Evolutionary conservation across 2,113 vertebrate genomes (phyloP), one percentile per base, ranked within the genome.

Genomic region (Chaetura pelagica): DNA sequence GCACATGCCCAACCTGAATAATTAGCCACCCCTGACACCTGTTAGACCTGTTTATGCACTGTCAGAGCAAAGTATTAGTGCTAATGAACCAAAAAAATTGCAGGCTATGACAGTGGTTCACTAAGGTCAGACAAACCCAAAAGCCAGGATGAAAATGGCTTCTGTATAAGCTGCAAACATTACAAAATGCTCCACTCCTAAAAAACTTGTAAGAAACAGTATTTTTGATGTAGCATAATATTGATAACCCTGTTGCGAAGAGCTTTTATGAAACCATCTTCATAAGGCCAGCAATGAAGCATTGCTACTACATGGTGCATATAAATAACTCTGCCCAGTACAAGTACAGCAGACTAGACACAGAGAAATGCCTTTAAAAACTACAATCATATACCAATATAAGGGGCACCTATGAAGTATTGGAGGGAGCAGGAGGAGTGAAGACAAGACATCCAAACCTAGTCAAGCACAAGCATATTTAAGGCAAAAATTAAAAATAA

Each of bases 401-500:
- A 95, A 94, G 49, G 88, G 85, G 48, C 3, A 10, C 26, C 22
- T 15, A 35, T 85, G 27, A 85, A 86, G 89, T 91, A 32, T 21
- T 46, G 55, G 49, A 75, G 20, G 67, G 26, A 9, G 8, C 22
- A 76, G 40, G 49, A 63, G 16, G 48, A 63, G 16, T 18, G 30
- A 90, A 75, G 87, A 58, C n/a, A 48, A 93, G 89, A 58, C 90
- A 97, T 92, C 85, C 80, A 94, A 93, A 96, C 30, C 34, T 72
- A 78, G 84, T 46, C 58, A 90, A 76, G 79, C 44, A 4, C 49
- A 24, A 78, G 58, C 83, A 87, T 64, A 92, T 84, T 94, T 96
- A 76, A 88, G 94, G 96, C 71, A 87, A 83, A 79, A 78, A 90
- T 84, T 74, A 79, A 97, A 96, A 85, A 94, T 95, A 97, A 98